Base-by-base conservation (phyloP, 2,113 vertebrate species). In the Perca flavescens region DNA sequence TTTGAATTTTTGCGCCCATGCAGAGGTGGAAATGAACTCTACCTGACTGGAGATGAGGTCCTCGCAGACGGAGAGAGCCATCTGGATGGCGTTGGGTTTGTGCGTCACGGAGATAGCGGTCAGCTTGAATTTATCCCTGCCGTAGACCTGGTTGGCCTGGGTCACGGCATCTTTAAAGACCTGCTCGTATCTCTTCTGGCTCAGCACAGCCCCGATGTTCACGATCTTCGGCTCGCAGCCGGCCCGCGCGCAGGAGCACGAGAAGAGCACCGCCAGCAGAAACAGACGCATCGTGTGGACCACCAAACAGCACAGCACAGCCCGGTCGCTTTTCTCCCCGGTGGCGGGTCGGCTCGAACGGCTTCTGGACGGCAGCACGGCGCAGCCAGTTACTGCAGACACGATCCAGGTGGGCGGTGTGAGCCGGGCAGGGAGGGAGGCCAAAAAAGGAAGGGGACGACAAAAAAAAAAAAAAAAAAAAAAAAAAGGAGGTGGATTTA, bases 21-120 rank as follows among this genome's bases (percentile, higher is more conserved):
- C 83, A 69, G 40, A 22, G 68, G 77, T 70, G 69, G 31, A 53
- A 13, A 60, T 7, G 15, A 31, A 49, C 14, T 96, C 1, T 43
- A 98, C 98, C 97, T 99, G 98, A 93, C 96, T 96, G 89, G 97
- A 98, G 96, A 99, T 99, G 93, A 99, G 97, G 93, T 98, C 97
- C 94, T 99, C 98, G 90, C 98, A 99, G 47, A 99, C 98, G 43
- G 98, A 99, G 70, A 99, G 96, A 79, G 98, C 98, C 98, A 99
- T 99, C 95, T 99, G 97, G 91, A 99, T 99, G 83, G 98, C 98
- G 87, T 99, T 99, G 89, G 96, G 97, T 80, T 97, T 98, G 93
- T 99, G 98, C 21, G 97, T 99, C 87, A 99, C 98, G 6, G 97
- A 99, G 92, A 98, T 99, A 91, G 97, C 98, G 65, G 97, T 99